These are phyloP conservation scores for Corapipo altera DNA, from an alignment of 2,113 vertebrate species.

Conservation along the genomic window DNA sequence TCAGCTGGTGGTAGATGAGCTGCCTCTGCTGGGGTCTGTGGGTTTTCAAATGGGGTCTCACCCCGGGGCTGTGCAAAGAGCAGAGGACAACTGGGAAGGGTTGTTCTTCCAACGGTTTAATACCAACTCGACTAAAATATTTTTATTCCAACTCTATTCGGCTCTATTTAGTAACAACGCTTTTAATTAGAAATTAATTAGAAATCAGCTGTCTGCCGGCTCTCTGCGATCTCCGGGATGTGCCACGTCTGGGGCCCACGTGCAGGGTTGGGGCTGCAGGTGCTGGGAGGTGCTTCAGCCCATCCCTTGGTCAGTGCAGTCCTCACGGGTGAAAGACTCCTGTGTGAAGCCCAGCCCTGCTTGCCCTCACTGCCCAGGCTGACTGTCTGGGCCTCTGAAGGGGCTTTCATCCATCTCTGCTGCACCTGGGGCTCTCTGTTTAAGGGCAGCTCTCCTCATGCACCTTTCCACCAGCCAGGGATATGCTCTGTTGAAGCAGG, in stretches of 20 bases:
- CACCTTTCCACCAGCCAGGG: neutral
- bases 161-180: fast-evolving
- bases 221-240: neutral
- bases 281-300: neutral
- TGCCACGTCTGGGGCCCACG: too few species aligned
- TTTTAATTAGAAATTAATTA: neutral
- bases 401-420: neutral
- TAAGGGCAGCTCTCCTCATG: neutral
- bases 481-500: neutral
- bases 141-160: neutral
- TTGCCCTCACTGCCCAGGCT: neutral
- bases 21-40: neutral
- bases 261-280: neutral
- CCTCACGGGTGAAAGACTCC: neutral
- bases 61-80: neutral
- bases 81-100: neutral
- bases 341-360: neutral
- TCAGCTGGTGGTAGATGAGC: neutral
- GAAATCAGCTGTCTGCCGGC: neutral
- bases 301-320: neutral
- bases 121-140: neutral
- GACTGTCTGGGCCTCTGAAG: neutral
- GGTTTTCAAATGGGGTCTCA: neutral
- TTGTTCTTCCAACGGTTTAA: neutral
- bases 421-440: neutral